Percentiles rank a stretch among this genome's conserved stretches.
Conservation (phyloP, 2,888 invertebrate genomes). For the Caenorhabditis becei region DNA sequence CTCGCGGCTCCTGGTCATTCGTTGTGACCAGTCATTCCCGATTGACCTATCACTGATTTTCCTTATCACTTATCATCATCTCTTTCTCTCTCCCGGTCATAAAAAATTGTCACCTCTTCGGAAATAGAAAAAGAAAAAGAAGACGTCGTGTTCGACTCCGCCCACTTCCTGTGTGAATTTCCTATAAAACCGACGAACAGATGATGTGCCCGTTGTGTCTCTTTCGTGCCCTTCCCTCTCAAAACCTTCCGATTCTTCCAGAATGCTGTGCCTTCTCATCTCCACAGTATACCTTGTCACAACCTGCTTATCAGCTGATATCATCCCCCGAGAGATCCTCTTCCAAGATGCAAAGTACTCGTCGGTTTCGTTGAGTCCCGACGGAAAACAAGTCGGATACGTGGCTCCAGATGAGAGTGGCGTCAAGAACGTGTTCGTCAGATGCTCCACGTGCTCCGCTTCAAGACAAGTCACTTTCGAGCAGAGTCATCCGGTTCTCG, state of each 20-base stretch:
- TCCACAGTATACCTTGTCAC: constrained; percentile 22
- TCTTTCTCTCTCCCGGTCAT: background rate
- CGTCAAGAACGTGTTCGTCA: constrained; percentile 77
- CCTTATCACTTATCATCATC: constrained; percentile 8
- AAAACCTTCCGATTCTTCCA: constrained; percentile 7
- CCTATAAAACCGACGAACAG: background rate
- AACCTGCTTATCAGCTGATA: constrained; percentile 1
- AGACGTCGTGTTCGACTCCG: background rate
- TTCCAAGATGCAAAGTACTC: constrained; percentile 80
- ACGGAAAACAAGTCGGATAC: constrained; percentile 77
- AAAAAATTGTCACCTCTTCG: constrained; percentile 7
- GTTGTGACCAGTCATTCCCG: constrained; percentile 17
- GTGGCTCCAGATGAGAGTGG: constrained; percentile 80
- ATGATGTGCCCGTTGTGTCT: background rate
- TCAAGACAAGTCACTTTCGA: constrained; percentile 80
- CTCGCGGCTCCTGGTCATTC: background rate
- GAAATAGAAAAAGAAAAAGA: background rate
- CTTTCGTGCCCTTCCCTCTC: background rate
- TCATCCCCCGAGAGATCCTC: constrained; percentile 74
- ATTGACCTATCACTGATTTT: constrained; percentile 63
- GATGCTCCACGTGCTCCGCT: constrained; percentile 77
- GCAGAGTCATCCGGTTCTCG: constrained; percentile 72
- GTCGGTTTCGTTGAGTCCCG: constrained; percentile 77
- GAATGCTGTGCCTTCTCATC: constrained; percentile 23
- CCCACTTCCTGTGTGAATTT: constrained; percentile 13